phyloP scores from a whole-genome alignment of 2,797 vertebrate species.

The Lagodon rhomboides region DNA sequence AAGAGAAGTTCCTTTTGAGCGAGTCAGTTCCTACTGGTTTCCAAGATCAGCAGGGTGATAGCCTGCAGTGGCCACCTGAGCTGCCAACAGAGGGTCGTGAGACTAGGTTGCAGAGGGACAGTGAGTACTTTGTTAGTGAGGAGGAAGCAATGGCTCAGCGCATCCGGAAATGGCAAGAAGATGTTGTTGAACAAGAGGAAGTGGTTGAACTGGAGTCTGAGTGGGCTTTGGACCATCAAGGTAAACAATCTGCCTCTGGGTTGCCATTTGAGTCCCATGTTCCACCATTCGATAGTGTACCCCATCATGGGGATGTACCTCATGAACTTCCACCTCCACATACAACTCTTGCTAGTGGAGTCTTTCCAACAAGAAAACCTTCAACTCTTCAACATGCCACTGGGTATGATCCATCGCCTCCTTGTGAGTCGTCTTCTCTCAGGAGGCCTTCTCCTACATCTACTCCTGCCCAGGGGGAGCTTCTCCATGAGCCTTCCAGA shows the following conservation, averaged over 20 bases:
- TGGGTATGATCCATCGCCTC: not conserved
- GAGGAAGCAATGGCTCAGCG: constrained; percentile 85
- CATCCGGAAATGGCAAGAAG: constrained; percentile 86
- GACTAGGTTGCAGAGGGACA: constrained; percentile 81
- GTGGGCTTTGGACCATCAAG: constrained; percentile 76
- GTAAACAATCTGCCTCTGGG: constrained; percentile 35
- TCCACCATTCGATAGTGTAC: constrained; percentile 21
- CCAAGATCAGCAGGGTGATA: constrained; percentile 48
- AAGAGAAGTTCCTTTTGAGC: constrained; percentile 60
- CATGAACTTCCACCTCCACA: constrained; percentile 19
- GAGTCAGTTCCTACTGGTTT: constrained; percentile 33
- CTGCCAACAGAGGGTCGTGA: constrained; percentile 68
- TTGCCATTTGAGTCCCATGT: constrained; percentile 34
- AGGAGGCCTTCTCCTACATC: not conserved
- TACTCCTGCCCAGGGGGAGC: not conserved
- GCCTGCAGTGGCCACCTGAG: constrained; percentile 54
- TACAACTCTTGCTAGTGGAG: constrained; percentile 1
- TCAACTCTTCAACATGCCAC: constrained; percentile 1
- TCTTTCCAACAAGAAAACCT: constrained; percentile 1
- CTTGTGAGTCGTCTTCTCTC: constrained; percentile 12
- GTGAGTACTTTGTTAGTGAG: constrained; percentile 85
- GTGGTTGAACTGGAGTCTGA: constrained; percentile 83
- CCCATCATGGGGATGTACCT: constrained; percentile 5
- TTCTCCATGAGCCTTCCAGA: constrained; percentile 13
- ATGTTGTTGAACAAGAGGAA: constrained; percentile 84